Base-by-base conservation (phyloP, 2,888 invertebrate genomes). In the Abrostola triplasia region DNA sequence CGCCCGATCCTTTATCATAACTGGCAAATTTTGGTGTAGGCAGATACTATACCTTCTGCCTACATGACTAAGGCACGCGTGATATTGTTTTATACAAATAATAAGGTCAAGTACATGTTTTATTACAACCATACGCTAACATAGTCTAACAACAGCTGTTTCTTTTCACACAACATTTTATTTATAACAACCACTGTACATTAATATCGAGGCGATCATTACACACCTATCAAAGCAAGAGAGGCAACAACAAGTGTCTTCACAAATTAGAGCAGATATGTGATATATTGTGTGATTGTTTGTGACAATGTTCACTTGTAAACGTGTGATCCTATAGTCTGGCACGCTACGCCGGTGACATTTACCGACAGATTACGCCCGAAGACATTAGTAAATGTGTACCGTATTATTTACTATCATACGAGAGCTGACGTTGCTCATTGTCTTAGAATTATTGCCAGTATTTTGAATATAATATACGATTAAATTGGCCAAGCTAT, bases 271-370 rank as follows among this genome's bases (percentile, higher is more conserved):
- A 56, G 13, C 64, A 47, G 13, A 47, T 47, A 47, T 24, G 35
- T 58, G 57, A 68, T 68, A 74, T 71, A 68, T 62, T 61, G 53
- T 44, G 62, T 59, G 59, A 82, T 75, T 62, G 72, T 65, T 78
- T 73, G 56, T 77, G 81, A 83, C 81, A 80, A 44, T 63, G 48
- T 54, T 72, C 67, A 47, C 42, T 55, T 73, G 72, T 68, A 41
- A 58, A 55, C 54, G 61, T 66, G 64, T 54, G 77, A 67, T 49
- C 49, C 48, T 63, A 67, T 67, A 65, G 69, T 78, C 84, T 88
- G 89, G 86, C 86, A 76, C 60, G 80, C 84, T 82, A 88, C 87
- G n/a, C n/a, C n/a, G 87, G 88, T 91, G 91, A 89, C 87, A 76
- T 75, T 24, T 24, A 24, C 82, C 80, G 79, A 70, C 79, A 53